phyloP scores from a whole-genome alignment of 2,888 invertebrate species.

The Caenorhabditis japonica region DNA sequence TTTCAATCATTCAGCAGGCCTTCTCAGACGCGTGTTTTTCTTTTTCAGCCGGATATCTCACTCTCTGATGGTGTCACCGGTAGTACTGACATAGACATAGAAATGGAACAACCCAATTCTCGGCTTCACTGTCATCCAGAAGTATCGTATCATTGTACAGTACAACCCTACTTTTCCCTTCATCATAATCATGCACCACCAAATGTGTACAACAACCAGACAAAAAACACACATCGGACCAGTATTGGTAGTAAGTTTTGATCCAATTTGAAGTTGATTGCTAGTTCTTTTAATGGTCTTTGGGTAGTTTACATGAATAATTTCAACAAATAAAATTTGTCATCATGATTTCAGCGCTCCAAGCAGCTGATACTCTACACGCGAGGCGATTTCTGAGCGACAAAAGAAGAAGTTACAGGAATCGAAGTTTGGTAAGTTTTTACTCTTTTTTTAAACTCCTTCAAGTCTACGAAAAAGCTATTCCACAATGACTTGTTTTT shows the following conservation, averaged over 20 bases:
- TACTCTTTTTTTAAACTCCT: background rate
- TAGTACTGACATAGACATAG: constrained; percentile 46
- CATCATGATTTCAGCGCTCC: constrained; percentile 35
- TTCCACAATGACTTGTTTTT: too few species aligned
- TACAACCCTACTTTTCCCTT: constrained; percentile 41
- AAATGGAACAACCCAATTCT: constrained; percentile 45
- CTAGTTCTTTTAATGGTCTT: too few species aligned
- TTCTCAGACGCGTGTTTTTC: constrained; percentile 37
- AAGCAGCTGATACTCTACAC: constrained; percentile 54
- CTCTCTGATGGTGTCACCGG: constrained; percentile 44
- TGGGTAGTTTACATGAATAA: too few species aligned
- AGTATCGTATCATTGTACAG: constrained; percentile 40
- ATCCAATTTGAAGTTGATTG: too few species aligned
- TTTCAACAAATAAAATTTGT: too few species aligned
- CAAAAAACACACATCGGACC: constrained; percentile 29
- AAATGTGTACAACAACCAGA: constrained; percentile 14
- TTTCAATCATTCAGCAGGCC: constrained; percentile 13
- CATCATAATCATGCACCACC: constrained; percentile 44
- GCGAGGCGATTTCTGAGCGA: constrained; percentile 56
- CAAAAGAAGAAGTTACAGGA: constrained; percentile 58
- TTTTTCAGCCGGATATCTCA: constrained; percentile 49
- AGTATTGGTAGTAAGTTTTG: constrained; percentile 46
- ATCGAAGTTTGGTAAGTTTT: constrained; percentile 59
- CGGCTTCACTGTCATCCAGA: constrained; percentile 48
- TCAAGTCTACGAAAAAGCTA: too few species aligned